Evolutionary conservation across 2,113 vertebrate species (phyloP).

Genomic region (Laterallus jamaicensis): DNA sequence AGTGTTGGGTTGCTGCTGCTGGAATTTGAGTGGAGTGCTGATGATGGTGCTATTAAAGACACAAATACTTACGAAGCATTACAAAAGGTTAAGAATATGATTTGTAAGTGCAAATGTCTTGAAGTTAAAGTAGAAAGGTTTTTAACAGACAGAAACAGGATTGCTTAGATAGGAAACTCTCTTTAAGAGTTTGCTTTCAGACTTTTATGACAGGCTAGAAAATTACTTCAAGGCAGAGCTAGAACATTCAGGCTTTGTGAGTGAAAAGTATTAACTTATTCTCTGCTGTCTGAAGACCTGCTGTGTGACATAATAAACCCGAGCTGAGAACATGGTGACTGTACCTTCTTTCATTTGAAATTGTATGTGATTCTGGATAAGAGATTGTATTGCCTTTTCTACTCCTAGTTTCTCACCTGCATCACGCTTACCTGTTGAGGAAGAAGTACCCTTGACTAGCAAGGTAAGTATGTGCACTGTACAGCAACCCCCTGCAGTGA

Average conservation of each 20-base stretch:
- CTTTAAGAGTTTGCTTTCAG: background rate
- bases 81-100: background rate
- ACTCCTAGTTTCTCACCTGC: background rate
- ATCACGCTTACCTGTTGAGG: background rate
- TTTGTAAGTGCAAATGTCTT: background rate
- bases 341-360: background rate
- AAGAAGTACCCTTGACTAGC: background rate
- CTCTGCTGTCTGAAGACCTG: background rate
- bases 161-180: background rate
- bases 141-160: background rate
- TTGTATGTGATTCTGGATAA: background rate
- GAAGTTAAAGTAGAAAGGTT: background rate
- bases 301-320: background rate
- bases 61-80: background rate
- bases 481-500: background rate
- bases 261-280: background rate
- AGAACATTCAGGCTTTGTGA: background rate
- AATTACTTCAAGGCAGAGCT: background rate
- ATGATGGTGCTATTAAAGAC: background rate
- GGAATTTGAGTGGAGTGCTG: background rate
- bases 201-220: background rate
- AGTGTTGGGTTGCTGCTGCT: background rate
- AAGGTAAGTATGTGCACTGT: background rate
- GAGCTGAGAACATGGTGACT: background rate
- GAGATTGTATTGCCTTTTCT: background rate